Conservation (phyloP, 2,888 invertebrate genomes). For the Heliconius sara region DNA sequence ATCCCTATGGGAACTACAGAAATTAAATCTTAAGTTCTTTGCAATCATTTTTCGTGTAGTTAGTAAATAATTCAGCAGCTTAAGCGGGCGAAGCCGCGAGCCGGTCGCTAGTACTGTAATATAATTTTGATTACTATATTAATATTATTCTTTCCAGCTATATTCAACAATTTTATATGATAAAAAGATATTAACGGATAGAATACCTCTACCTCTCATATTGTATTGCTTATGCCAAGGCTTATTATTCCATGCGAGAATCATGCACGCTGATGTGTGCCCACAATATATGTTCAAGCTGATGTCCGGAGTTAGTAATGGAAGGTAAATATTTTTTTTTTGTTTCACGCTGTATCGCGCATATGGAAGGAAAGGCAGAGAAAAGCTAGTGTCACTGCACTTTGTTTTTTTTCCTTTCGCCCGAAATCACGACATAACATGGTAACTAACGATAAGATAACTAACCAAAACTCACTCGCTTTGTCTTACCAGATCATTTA, state of each 20-base stretch:
- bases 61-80: too few species aligned
- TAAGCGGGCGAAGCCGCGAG: too few species aligned
- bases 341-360: background rate
- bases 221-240: slow-evolving; percentile 80
- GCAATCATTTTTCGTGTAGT: too few species aligned
- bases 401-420: too few species aligned
- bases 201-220: slow-evolving; percentile 71
- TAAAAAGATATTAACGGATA: slow-evolving; percentile 72
- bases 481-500: too few species aligned
- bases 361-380: background rate
- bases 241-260: slow-evolving; percentile 74
- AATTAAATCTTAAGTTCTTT: too few species aligned
- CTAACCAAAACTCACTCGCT: too few species aligned
- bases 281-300: slow-evolving; percentile 80
- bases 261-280: slow-evolving; percentile 74
- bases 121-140: background rate
- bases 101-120: too few species aligned
- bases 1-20: too few species aligned
- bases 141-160: slow-evolving; percentile 58
- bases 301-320: slow-evolving; percentile 70
- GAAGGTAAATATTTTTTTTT: slow-evolving; percentile 62
- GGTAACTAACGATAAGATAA: too few species aligned
- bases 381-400: too few species aligned
- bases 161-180: slow-evolving; percentile 77
- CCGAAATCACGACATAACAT: too few species aligned